Evolutionary conservation across 1,140 invertebrate genomes (phyloP).

Genomic region (Neodiprion pinetum): DNA sequence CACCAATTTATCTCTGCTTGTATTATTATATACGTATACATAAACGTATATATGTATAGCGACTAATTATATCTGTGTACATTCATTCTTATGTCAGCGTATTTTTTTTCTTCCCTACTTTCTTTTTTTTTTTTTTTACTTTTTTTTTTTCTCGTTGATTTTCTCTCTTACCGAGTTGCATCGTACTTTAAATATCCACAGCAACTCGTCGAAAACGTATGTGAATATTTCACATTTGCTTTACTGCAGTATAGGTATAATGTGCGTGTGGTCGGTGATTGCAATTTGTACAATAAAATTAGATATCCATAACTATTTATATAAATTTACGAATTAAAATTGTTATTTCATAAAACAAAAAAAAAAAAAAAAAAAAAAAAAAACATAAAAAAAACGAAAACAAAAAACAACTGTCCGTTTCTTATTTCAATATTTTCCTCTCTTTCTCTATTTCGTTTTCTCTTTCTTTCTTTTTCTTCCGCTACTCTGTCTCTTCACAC

Average conservation of each 20-base stretch:
- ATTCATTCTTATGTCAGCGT: neutral
- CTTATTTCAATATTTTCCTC: neutral
- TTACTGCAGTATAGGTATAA: neutral
- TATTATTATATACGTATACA: conserved; percentile 28
- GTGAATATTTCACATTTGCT: conserved; percentile 3
- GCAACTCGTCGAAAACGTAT: conserved; percentile 7
- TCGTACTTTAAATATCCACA: conserved; percentile 3
- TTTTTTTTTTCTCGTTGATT: neutral
- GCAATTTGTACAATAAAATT: conserved; percentile 25
- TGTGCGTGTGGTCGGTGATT: conserved; percentile 29
- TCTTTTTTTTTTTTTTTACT: neutral
- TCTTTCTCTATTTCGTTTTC: neutral
- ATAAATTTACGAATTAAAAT: neutral
- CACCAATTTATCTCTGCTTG: conserved; percentile 39
- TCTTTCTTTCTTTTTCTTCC: conserved; percentile 17
- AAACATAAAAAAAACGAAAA: neutral
- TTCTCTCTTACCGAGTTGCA: conserved; percentile 2
- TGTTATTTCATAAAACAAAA: neutral
- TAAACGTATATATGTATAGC: no score
- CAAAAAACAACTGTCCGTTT: neutral
- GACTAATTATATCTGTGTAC: no score
- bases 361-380: neutral
- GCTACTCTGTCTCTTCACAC: neutral
- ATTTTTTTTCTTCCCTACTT: neutral
- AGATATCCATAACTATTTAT: neutral